Conservation (phyloP, 2,797 vertebrate species). For the Manis javanica region DNA sequence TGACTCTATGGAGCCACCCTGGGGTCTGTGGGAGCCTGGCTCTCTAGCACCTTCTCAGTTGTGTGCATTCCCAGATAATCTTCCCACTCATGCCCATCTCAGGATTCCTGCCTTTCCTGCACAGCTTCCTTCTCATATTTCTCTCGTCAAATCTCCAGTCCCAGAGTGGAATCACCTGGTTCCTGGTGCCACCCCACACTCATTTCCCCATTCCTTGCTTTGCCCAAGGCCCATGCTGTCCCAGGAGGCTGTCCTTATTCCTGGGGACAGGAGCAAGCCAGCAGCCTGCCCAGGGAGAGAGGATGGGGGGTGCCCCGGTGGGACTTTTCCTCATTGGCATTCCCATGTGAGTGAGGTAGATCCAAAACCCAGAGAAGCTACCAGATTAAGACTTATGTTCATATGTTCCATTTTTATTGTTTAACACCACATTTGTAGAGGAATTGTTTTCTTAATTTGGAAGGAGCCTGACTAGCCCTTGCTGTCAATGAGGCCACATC, state of each 20-base stretch:
- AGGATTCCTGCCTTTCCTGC: too few species aligned
- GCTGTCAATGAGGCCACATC: background rate
- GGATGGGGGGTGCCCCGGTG: accelerated
- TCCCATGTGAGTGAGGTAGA: background rate
- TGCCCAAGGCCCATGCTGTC: background rate
- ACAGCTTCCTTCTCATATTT: too few species aligned
- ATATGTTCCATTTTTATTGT: background rate
- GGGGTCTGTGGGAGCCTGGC: background rate
- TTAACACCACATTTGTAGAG: background rate
- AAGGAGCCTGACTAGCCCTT: accelerated
- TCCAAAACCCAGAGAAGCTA: background rate
- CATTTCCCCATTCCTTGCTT: background rate
- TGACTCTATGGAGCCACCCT: too few species aligned
- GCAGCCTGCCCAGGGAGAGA: accelerated
- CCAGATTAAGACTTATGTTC: background rate
- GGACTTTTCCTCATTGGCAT: background rate
- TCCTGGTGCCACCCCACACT: background rate
- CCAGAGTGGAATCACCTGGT: too few species aligned
- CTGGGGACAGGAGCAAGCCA: accelerated
- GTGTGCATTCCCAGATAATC: background rate
- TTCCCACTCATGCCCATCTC: too few species aligned
- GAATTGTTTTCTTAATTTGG: background rate
- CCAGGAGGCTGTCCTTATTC: background rate
- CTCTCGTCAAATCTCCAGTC: too few species aligned
- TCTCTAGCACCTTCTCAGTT: too few species aligned